Evolutionary conservation across 2,888 invertebrate genomes (phyloP), one percentile per base, ranked within the genome.

Genomic region (Leptodirus hochenwartii): DNA sequence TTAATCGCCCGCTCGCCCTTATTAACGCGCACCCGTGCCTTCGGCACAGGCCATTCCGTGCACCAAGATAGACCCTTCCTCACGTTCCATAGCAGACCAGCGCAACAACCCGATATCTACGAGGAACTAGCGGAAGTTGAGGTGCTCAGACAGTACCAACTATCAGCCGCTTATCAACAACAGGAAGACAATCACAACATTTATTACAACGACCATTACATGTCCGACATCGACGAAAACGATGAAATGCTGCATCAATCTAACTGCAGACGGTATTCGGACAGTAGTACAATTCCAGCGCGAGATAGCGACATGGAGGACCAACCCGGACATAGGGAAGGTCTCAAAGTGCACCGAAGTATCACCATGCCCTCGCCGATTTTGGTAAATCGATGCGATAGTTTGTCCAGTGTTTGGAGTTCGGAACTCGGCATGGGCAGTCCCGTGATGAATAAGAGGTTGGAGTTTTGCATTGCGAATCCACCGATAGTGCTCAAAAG

Each of bases 161-260:
- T 39, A 34, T 17, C 15, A 29, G 25, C 27, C 25, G 25, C 29
- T 35, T 8, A 29, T 11, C 17, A 30, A 15, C 17, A 25, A 30
- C 26, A 17, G 14, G 22, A 15, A 12, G 32, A 32, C 25, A 22
- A 30, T 6, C 32, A 27, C 15, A 46, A 36, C 26, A 41, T 49
- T 1, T 51, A 45, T 35, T 49, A 44, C 34, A 54, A 53, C 34
- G 54, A 54, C 24, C 53, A 54, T 34, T 55, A 54, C 41, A 55
- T 55, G 37, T 54, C 53, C 5, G 54, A 55, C 33, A 55, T 55
- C 26, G 54, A 55, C 34, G 54, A 55, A 39, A 53, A 54, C 34
- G 54, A 54, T 38, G 53, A 53, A 32, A 48, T 45, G 23, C 38
- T 43, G 2, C 43, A 43, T 4, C 45, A 47, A 8, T 12, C 17